Percentiles rank a stretch among this genome's conserved stretches.
phyloP scores from a whole-genome alignment of 2,113 vertebrate genomes.

The Seriola rivoliana region DNA sequence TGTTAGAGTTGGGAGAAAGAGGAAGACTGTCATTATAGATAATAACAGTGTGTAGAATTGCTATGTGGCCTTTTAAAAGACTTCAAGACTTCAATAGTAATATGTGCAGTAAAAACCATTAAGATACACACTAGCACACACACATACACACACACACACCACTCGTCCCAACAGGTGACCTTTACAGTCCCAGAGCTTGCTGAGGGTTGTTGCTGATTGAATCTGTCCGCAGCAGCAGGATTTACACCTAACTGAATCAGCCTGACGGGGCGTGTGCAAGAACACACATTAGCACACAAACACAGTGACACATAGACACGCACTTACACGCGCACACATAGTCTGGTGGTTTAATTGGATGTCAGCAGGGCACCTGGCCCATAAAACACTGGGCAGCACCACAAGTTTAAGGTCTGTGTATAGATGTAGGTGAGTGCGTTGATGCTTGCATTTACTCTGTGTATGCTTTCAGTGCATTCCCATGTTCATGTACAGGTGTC shows the following conservation, averaged over 20 bases:
- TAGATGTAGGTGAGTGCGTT: conserved; percentile 21
- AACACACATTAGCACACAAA: conserved; percentile 49
- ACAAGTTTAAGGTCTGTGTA: conserved; percentile 52
- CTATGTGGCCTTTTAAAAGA: conserved; percentile 42
- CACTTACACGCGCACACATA: conserved; percentile 48
- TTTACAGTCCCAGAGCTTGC: conserved; percentile 71
- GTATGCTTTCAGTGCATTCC: conserved; percentile 37
- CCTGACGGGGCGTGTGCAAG: conserved; percentile 46
- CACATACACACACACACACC: conserved; percentile 33
- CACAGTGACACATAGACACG: conserved; percentile 44
- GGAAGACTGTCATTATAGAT: conserved; percentile 35
- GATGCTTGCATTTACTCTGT: background rate
- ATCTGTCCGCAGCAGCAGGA: conserved; percentile 80
- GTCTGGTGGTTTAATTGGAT: conserved; percentile 77
- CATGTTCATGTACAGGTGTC: conserved; percentile 30
- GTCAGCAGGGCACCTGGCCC: conserved; percentile 73
- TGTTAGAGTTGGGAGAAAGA: conserved; percentile 27
- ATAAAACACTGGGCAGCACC: conserved; percentile 76
- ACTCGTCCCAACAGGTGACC: conserved; percentile 74
- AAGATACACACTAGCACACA: conserved; percentile 16
- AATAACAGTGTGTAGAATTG: conserved; percentile 41
- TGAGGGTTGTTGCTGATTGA: conserved; percentile 81
- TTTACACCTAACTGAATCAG: conserved; percentile 83
- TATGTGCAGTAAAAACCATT: conserved; percentile 43
- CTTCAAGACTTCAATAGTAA: conserved; percentile 26